phyloP scores from a whole-genome alignment of 2,888 invertebrate species.

The Pomacea canaliculata region DNA sequence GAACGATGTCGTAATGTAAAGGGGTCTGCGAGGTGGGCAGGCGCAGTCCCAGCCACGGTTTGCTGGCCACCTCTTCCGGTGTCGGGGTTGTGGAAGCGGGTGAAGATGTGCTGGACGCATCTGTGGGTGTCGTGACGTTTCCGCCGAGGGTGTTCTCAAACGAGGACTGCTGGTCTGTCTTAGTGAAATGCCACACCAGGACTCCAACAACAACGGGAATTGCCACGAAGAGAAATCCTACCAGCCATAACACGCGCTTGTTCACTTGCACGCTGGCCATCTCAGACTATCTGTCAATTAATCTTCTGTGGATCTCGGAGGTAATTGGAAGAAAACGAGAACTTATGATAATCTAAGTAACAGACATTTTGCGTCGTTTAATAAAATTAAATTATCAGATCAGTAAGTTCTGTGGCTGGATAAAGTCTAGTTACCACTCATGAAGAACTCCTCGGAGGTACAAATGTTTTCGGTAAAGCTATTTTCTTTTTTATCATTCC shows the following conservation, averaged over 20 bases:
- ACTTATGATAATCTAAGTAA: no score
- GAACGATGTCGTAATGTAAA: slow-evolving; percentile 77
- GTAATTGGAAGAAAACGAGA: no score
- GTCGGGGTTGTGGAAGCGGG: slow-evolving; percentile 27
- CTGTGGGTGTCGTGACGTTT: slow-evolving; percentile 11
- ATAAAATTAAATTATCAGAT: no score
- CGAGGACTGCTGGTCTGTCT: not conserved
- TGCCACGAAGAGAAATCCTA: slow-evolving; percentile 44
- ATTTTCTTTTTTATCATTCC: no score
- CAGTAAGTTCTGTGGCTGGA: no score
- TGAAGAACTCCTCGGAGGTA: no score
- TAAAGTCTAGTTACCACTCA: no score
- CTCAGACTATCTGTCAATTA: not conserved
- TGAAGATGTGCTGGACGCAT: slow-evolving; percentile 1
- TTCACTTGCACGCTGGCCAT: slow-evolving; percentile 32
- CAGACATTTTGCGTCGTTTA: no score
- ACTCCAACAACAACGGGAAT: slow-evolving; percentile 50
- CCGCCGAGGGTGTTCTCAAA: no score
- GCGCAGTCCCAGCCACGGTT: slow-evolving; percentile 71
- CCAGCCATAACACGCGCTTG: slow-evolving; percentile 43
- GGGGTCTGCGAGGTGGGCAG: slow-evolving; percentile 77
- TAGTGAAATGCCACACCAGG: slow-evolving; percentile 51
- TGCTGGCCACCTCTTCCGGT: slow-evolving; percentile 30
- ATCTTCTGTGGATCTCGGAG: no score
- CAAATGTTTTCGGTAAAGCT: no score